Conservation (phyloP, 2,113 vertebrate genomes). For the Tonatia bakeri region DNA sequence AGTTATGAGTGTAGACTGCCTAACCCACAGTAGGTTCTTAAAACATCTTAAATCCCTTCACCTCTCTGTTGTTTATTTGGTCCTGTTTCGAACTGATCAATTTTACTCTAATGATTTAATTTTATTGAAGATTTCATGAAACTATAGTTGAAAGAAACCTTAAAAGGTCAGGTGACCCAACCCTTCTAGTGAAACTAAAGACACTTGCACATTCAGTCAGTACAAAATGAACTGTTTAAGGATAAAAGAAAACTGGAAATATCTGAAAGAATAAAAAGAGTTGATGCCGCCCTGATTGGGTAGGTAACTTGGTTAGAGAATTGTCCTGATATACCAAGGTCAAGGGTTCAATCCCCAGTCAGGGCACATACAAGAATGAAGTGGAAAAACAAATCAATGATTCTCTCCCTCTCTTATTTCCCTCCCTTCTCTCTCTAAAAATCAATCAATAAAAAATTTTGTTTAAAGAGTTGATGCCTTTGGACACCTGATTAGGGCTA, state of each 20-base stretch:
- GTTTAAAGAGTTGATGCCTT: neutral
- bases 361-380: no score
- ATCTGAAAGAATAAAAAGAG: neutral
- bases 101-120: neutral
- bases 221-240: conserved; percentile 26
- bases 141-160: neutral
- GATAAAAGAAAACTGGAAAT: conserved; percentile 35
- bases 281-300: neutral
- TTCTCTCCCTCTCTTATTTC: no score
- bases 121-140: conserved; percentile 21
- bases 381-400: no score
- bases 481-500: conserved; percentile 51
- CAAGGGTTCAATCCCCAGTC: no score
- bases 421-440: no score
- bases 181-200: neutral
- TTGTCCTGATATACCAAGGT: no score
- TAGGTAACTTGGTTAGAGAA: no score
- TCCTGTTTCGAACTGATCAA: neutral
- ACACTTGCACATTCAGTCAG: neutral
- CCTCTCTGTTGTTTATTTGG: neutral
- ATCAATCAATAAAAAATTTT: no score
- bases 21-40: neutral
- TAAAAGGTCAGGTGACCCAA: neutral
- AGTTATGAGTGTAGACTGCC: neutral
- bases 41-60: neutral